Evolutionary conservation across 2,888 invertebrate genomes (phyloP).

Genomic region (Anoplius nigerrimus): DNA sequence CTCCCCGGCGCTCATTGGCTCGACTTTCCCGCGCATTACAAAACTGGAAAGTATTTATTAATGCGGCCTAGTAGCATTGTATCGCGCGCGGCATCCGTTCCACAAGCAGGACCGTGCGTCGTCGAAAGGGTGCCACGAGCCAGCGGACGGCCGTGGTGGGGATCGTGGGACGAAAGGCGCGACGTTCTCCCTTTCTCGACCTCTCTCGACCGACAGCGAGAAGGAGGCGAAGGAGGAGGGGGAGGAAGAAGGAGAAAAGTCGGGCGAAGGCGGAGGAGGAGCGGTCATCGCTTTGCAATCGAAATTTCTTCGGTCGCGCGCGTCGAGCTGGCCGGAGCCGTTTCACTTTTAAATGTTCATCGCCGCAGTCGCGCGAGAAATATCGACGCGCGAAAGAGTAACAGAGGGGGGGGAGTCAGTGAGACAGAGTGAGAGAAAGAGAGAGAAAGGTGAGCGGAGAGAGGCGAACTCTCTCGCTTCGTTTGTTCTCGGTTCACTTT

Average conservation of each 20-base stretch:
- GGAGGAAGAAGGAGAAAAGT: conserved; percentile 32
- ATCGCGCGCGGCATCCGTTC: conserved; percentile 3
- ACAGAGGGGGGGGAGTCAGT: neutral
- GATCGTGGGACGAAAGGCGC: conserved; percentile 1
- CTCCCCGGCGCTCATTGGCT: too few species aligned
- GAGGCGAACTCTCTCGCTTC: conserved; percentile 27
- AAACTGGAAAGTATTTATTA: conserved; percentile 39
- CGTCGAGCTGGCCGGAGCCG: conserved; percentile 10
- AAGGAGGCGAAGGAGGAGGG: conserved; percentile 25
- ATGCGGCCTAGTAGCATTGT: conserved; percentile 19
- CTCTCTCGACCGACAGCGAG: conserved; percentile 16
- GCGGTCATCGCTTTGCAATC: conserved; percentile 38
- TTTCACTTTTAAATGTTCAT: conserved; percentile 39
- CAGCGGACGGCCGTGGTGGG: too few species aligned
- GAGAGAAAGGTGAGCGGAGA: conserved; percentile 16
- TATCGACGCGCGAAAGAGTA: neutral
- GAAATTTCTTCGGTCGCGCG: conserved; percentile 31
- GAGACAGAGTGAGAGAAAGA: conserved; percentile 16
- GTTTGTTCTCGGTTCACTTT: conserved; percentile 37
- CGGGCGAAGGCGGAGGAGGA: conserved; percentile 23
- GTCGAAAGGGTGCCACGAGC: conserved; percentile 24
- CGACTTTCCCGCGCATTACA: too few species aligned
- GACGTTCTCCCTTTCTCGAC: too few species aligned
- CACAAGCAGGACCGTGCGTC: neutral
- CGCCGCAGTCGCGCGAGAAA: neutral